A percentile compares a stretch with the other conserved stretches of the same genome.
phyloP scores from a whole-genome alignment of 2,797 vertebrate species.

The Corythornis leucogaster region DNA sequence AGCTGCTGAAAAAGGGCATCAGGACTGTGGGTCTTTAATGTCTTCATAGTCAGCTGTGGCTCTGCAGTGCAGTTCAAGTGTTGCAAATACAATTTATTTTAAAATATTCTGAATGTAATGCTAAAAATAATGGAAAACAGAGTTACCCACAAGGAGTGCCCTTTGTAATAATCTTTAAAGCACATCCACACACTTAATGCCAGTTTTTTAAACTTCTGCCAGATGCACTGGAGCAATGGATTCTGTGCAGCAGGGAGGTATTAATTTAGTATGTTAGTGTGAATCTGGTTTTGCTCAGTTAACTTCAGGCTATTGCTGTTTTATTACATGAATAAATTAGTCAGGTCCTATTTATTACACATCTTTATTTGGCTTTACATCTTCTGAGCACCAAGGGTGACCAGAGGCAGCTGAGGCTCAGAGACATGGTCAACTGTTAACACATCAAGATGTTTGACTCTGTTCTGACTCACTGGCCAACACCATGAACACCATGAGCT shows the following conservation, averaged over 20 bases:
- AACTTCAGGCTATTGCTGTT: slow-evolving; percentile 58
- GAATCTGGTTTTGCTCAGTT: slow-evolving; percentile 51
- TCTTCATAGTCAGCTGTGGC: neutral
- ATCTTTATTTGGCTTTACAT: slow-evolving; percentile 27
- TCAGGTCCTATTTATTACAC: slow-evolving; percentile 50
- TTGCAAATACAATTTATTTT: neutral
- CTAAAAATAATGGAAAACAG: slow-evolving; percentile 36
- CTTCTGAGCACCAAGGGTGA: neutral
- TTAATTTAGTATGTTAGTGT: slow-evolving; percentile 52
- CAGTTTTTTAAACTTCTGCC: slow-evolving; percentile 4
- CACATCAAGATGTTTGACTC: neutral
- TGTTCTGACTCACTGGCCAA: neutral
- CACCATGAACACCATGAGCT: fast-evolving
- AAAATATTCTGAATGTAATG: neutral
- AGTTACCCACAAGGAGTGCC: neutral
- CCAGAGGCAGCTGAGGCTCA: neutral
- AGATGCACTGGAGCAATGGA: neutral
- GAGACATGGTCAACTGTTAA: neutral
- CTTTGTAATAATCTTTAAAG: slow-evolving; percentile 53
- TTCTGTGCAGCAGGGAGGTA: slow-evolving; percentile 25
- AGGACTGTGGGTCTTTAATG: neutral
- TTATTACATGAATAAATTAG: slow-evolving; percentile 67
- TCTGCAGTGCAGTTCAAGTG: neutral
- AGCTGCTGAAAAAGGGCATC: neutral
- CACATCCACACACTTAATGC: neutral